Conservation (phyloP, 2,888 invertebrate genomes). For the Andrena fulva region DNA sequence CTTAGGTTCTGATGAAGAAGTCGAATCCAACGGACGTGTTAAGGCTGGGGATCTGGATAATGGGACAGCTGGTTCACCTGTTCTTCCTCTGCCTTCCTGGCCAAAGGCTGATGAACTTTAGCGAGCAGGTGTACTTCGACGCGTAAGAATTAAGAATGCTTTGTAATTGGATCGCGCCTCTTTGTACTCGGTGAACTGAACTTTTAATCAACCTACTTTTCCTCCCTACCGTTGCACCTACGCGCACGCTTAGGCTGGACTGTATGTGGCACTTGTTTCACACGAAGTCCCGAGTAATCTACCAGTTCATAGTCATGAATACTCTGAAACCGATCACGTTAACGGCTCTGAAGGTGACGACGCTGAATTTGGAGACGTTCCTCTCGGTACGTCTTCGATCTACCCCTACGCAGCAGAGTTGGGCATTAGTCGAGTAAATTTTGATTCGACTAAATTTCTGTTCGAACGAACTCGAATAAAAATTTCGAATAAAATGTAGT, state of each 20-base stretch:
- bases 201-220: neutral
- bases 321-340: neutral
- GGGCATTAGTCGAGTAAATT: no score
- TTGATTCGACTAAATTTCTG: no score
- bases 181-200: neutral
- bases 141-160: neutral
- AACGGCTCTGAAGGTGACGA: neutral
- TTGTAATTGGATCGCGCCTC: neutral
- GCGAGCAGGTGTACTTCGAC: conserved; percentile 3
- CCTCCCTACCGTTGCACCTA: neutral
- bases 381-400: neutral
- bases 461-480: no score
- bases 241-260: neutral
- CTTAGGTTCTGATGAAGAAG: neutral
- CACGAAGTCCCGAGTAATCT: neutral
- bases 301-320: conserved; percentile 4
- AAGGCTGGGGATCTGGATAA: neutral
- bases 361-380: conserved; percentile 16
- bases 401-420: neutral
- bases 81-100: conserved; percentile 18
- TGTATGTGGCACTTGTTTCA: neutral
- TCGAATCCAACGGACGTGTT: neutral
- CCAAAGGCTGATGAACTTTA: conserved; percentile 5
- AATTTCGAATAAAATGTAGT: no score
- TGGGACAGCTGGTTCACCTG: conserved; percentile 10